Percentiles rank a stretch among this genome's conserved stretches.
These are phyloP conservation scores for Pegea sp. DNA, from an alignment of 23 tunicate species.

Conservation along the genomic window DNA sequence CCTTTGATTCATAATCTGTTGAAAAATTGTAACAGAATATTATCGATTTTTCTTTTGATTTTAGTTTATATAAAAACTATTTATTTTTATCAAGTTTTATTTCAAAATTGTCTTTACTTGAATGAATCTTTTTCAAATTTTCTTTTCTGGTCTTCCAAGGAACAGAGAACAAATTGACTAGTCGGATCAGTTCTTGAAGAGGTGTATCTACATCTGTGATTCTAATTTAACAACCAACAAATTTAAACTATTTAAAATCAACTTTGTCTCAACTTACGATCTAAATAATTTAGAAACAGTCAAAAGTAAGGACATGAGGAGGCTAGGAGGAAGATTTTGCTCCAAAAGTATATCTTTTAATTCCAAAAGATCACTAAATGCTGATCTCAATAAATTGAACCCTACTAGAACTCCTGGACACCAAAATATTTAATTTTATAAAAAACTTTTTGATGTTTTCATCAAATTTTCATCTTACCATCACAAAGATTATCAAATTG, in stretches of 20 bases:
- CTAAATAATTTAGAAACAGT: conserved; percentile 58
- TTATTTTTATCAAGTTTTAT: neutral
- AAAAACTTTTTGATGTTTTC: neutral
- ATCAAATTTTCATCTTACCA: conserved; percentile 14
- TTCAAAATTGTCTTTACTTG: conserved; percentile 23
- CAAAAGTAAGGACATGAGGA: conserved; percentile 33
- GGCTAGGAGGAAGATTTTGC: conserved; percentile 77
- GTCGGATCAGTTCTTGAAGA: conserved; percentile 56
- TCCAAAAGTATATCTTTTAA: conserved; percentile 64
- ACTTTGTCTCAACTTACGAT: conserved; percentile 11
- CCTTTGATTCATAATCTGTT: conserved; percentile 75
- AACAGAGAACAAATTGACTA: conserved; percentile 62
- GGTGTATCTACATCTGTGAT: conserved; percentile 88
- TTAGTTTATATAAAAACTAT: neutral
- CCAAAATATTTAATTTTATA: neutral
- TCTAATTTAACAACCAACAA: conserved; percentile 4
- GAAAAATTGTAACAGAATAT: neutral
- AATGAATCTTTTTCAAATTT: conserved; percentile 62
- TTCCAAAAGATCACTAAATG: conserved; percentile 62
- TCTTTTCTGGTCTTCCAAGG: conserved; percentile 93
- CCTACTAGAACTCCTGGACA: conserved; percentile 52
- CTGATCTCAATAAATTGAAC: conserved; percentile 47
- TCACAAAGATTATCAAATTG: conserved; percentile 80
- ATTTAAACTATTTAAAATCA: neutral
- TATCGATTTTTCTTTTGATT: neutral